Evolutionary conservation across 1,140 invertebrate species (phyloP), one percentile per base, ranked within the genome.

Genomic region (Venustaconcha ellipsiformis): DNA sequence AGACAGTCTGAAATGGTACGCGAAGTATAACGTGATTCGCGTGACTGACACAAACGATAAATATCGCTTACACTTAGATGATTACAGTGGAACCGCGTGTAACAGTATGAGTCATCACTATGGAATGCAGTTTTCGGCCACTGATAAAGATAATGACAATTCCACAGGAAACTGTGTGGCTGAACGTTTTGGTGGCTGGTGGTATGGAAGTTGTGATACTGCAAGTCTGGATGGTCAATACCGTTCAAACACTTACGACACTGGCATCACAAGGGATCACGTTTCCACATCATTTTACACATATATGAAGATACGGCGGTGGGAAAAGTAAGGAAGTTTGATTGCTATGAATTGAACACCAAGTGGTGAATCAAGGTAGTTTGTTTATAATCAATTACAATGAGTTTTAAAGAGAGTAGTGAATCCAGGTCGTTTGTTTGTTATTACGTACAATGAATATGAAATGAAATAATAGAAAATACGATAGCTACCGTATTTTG

Each of bases 21-120:
- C 74, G 8, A 62, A 71, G 37, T 80, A 77, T 59, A 55, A 26
- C n/a, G 23, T 58, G 18, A 77, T 80, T 56, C 57, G n/a, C 17
- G 63, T 80, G n/a, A 59, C 65, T 26, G 15, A 26, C 6, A 58
- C 74, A 55, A 11, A 1, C 5, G 58, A 30, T 17, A 67, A 63
- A 17, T 80, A 77, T 37, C 26, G 58, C 18, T 14, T 77, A n/a
- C 23, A 20, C 8, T 59, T 80, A 5, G 48, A 26, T 1, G 74
- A 65, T 20, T 80, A 77, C 58, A 67, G 30, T n/a, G 75, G 78
- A 14, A 64, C 69, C 37, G 78, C 73, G 15, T 58, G 37, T 14
- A 60, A 75, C 63, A 62, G 57, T 26, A 17, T 75, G 58, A 26
- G 0, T 13, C 23, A 56, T 30, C 58, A 70, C 30, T 65, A 70